Base-by-base conservation (phyloP, 2,797 vertebrate genomes). In the Notolepis coatsorum region DNA sequence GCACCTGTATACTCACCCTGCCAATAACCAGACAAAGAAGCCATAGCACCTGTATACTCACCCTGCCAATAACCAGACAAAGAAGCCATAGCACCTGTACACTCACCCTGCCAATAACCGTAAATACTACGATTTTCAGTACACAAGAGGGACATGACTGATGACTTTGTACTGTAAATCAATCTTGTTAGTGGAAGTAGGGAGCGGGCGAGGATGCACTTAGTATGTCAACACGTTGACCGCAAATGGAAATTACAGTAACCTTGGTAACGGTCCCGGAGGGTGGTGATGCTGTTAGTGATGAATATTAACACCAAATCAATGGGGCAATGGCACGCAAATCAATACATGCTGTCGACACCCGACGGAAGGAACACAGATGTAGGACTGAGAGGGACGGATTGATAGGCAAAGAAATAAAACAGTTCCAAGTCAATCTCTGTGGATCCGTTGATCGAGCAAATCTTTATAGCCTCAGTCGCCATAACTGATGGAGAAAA, bases 231-330 rank as follows among this genome's bases (percentile, higher is more conserved):
- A 35, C 15, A 42, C 59, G 20, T 70, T 63, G 52, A 57, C 49
- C 35, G 79, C 64, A 73, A 62, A 71, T 64, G 51, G 62, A 81
- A 87, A 86, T 76, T 49, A 64, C 67, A 15, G 88, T 93, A 86
- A 92, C 91, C 92, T 82, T 90, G 91, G 90, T 90, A 82, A 93
- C 89, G 17, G 90, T 85, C 78, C 80, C 85, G 81, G 82, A 81
- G 88, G 89, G 84, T 89, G 80, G 76, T 1, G 80, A 79, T 73
- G 52, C 73, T 71, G 77, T 43, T 8, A 67, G 78, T 81, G 81
- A 81, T 77, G 65, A 70, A 9, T 7, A 52, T 8, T 61, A 71
- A 72, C 30, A 25, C 64, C 33, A 80, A 90, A 68, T 83, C 75
- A 81, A 18, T 59, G n/a, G n/a, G n/a, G 57, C 17, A 37, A 45